phyloP scores from a whole-genome alignment of 2,113 vertebrate genomes.

The Myiozetetes cayanensis region DNA sequence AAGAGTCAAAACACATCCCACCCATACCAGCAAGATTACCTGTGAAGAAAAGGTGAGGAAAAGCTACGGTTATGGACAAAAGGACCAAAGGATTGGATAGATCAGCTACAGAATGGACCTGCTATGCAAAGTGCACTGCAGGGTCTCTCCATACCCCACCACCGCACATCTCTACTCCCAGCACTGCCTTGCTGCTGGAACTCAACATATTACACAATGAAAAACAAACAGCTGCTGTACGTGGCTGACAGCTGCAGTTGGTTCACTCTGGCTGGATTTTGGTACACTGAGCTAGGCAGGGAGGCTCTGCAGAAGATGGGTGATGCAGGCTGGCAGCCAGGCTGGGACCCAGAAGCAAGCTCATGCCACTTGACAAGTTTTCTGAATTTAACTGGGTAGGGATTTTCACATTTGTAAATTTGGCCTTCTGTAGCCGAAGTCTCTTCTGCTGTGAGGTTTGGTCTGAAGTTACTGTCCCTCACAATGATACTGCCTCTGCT shows the following conservation, averaged over 20 bases:
- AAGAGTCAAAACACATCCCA: neutral
- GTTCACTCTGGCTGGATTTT: neutral
- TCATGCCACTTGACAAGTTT: neutral
- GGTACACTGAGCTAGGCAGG: neutral
- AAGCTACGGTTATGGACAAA: neutral
- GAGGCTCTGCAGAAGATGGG: neutral
- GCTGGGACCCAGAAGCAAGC: neutral
- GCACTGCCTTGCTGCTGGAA: neutral
- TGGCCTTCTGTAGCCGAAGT: neutral
- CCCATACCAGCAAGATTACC: neutral
- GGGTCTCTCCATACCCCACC: neutral
- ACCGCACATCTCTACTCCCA: neutral
- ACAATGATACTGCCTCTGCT: neutral
- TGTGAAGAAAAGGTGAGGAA: neutral
- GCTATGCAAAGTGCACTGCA: accelerated
- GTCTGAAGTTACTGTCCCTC: neutral
- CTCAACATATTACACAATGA: neutral
- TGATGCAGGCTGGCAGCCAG: neutral
- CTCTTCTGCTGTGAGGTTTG: neutral
- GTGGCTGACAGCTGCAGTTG: neutral
- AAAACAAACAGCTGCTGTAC: neutral
- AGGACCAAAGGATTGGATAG: neutral
- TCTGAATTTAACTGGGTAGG: neutral
- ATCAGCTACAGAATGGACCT: accelerated
- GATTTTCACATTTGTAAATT: neutral